Evolutionary conservation across 2,797 vertebrate genomes (phyloP).

Genomic region (Rhyacichthys aspro): DNA sequence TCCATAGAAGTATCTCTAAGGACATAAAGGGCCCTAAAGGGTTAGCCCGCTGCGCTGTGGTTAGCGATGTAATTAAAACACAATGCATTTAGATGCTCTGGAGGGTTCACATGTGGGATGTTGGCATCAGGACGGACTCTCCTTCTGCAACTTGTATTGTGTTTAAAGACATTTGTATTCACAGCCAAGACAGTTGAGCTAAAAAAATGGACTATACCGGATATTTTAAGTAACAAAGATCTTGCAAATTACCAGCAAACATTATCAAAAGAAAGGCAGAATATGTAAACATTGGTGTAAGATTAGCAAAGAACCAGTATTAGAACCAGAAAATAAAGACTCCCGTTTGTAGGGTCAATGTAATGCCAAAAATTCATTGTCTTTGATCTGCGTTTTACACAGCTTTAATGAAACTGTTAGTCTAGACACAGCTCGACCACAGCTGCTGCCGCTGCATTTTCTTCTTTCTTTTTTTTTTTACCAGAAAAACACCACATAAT

Average conservation of each 20-base stretch:
- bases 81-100: conserved; percentile 38
- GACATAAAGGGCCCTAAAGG: conserved; percentile 58
- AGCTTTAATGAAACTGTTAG: conserved; percentile 45
- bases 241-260: conserved; percentile 2
- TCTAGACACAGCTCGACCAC: conserved; percentile 51
- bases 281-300: background rate
- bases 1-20: conserved; percentile 57
- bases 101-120: conserved; percentile 45
- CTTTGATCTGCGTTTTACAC: conserved; percentile 53
- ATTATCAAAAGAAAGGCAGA: conserved; percentile 1
- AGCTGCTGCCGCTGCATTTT: conserved; percentile 22
- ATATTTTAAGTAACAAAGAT: conserved; percentile 12
- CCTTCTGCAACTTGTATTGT: conserved; percentile 23
- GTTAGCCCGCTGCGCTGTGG: conserved; percentile 25
- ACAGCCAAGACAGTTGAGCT: background rate
- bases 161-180: conserved; percentile 15
- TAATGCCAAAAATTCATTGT: background rate
- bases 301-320: background rate
- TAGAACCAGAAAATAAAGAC: no score
- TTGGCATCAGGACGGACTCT: conserved; percentile 20
- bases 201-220: background rate
- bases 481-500: conserved; percentile 44
- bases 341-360: conserved; percentile 1
- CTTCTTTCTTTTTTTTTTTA: no score
- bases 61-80: conserved; percentile 68